Base-by-base conservation (phyloP, 2,113 vertebrate species). In the Sisor rabdophorus region DNA sequence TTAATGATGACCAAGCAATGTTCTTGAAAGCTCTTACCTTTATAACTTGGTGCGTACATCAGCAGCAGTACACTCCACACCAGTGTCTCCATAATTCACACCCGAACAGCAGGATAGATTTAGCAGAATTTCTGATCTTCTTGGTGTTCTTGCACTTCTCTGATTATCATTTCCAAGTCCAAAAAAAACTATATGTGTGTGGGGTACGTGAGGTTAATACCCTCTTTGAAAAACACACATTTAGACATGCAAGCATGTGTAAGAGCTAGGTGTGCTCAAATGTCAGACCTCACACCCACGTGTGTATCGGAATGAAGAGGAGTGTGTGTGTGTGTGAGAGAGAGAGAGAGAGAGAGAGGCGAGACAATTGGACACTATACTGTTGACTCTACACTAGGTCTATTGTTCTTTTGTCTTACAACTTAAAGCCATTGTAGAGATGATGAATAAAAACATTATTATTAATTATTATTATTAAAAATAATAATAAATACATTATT, bases 231-330 rank as follows among this genome's bases (percentile, higher is more conserved):
- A 59, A 24, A 28, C 56, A 59, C 24, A 28, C 55, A 58, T 5
- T 4, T 12, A 58, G 13, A 58, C 26, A 30, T 16, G 30, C 24
- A 59, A 1, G 8, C 26, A 16, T 8, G 19, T 1, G 6, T 6
- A 24, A 20, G 16, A n/a, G 50, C 19, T n/a, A 48, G 22, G 40
- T 59, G n/a, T n/a, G 11, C 59, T 32, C 58, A 63, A n/a, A 50
- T 63, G 59, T 64, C 72, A 52, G 44, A 50, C 56, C 44, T 15
- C 56, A 61, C 56, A 74, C 72, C 58, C 72, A 74, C 58, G 40
- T 74, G 72, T 28, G 40, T 22, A 30, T 63, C 1, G 58, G 72
- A 61, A 52, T 61, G 58, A 50, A 47, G 17, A 40, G 11, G 44
- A 32, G 44, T 73, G 26, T 61, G 44, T 61, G 53, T 44, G 48